These are phyloP conservation scores for Apoderus coryli DNA, from an alignment of 2,888 invertebrate species.

Conservation along the genomic window DNA sequence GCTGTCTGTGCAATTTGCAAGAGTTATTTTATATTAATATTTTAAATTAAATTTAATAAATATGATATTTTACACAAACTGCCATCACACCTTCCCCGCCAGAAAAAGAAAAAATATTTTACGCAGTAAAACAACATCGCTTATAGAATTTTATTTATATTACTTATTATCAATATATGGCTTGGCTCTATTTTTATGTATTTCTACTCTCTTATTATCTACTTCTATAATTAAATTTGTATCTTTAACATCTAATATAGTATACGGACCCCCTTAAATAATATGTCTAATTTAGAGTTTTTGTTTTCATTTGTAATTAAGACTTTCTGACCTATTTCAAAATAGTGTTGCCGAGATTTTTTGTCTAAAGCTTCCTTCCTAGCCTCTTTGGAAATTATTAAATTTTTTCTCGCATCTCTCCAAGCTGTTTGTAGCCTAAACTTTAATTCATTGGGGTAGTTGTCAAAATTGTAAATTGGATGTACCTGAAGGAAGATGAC, in stretches of 20 bases:
- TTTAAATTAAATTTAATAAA: no score
- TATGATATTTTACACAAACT: no score
- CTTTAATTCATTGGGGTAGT: conserved; percentile 14
- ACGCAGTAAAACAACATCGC: no score
- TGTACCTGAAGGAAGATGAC: conserved; percentile 11
- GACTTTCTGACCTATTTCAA: not conserved
- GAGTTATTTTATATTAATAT: no score
- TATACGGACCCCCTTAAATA: conserved; percentile 8
- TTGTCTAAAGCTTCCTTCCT: no score
- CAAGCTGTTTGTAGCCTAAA: conserved; percentile 12
- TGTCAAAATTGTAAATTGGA: conserved; percentile 14
- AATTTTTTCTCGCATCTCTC: conserved; percentile 14
- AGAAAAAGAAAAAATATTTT: no score
- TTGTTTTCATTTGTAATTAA: not conserved
- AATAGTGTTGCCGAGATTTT: no score
- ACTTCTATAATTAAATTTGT: conserved; percentile 6
- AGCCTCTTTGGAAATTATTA: conserved; percentile 11
- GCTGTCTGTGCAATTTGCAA: no score
- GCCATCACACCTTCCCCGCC: no score
- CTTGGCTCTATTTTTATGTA: conserved; percentile 5
- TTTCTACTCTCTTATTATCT: conserved; percentile 2
- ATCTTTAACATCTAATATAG: conserved; percentile 7
- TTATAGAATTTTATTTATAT: no score
- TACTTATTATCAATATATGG: no score
- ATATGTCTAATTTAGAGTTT: no score